Base-by-base conservation (phyloP, 2,888 invertebrate species). In the Entomobrya proxima region DNA sequence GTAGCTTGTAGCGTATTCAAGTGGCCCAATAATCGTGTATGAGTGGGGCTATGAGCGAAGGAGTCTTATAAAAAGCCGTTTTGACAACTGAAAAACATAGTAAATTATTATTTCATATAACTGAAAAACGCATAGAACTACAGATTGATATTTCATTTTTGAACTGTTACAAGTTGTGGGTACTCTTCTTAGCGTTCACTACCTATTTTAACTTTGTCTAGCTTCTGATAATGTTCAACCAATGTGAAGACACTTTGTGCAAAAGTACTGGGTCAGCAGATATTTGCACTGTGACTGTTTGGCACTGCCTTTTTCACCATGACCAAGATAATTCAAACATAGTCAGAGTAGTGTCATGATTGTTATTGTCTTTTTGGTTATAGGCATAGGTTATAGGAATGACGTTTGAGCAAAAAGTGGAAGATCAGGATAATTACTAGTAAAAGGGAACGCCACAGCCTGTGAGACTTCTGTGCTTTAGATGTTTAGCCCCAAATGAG, bases 351-450 rank as follows among this genome's bases (percentile, higher is more conserved):
- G 44, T 40, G 15, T 72, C 50, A 72, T 72, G n/a, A 30, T 72
- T 37, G 9, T 13, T 24, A 9, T n/a, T 50, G 47, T 47, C 4
- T 15, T 72, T 44, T 30, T 50, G 72, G 30, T 30, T 47, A 72
- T 50, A 2, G 44, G 27, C 18, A 72, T 32, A 18, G 72, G 47
- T 15, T 15, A 15, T 7, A 15, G 44, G 44, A 11, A 40, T 69
- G 69, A 44, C 40, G 18, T 15, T 13, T 4, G 7, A 72, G 15
- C 3, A 67, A 72, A 72, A 72, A 72, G 72, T 72, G 50, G 72
- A 72, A 72, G 72, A 72, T 47, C 72, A 72, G 50, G 72, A 50
- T 72, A 72, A 72, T 72, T 67, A 67, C 21, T 9, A n/a, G n/a
- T n/a, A 72, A 50, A 50, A 47, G 72, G 72, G 72, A 72, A 47